Evolutionary conservation across 2,113 vertebrate genomes (phyloP), one percentile per base, ranked within the genome.

Genomic region (Gallinago jamesoni): DNA sequence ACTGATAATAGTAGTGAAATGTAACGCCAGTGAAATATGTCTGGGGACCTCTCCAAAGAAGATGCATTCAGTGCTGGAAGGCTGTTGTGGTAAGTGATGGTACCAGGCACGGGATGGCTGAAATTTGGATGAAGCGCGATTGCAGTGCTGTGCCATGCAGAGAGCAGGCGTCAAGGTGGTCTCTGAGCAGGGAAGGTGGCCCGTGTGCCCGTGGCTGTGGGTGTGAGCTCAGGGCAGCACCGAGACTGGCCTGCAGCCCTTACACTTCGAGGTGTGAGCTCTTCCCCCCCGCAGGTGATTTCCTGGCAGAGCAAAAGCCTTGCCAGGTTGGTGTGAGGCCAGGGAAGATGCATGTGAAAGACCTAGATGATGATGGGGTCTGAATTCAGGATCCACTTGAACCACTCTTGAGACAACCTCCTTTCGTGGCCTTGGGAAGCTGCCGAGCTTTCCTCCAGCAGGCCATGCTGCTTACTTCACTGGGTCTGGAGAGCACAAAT

Each of bases 101-200:
- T 7, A 55, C 43, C n/a, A 25, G 69, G 47, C 3, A 1, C 7
- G 10, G 55, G 10, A 27, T 2, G 20, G 45, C 52, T 30, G 31
- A 9, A 50, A 52, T 33, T 17, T 4, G 39, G 31, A 14, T 5
- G 8, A 33, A 43, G 50, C 73, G 15, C 2, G 9, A 14, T 14
- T 0, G 7, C 30, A 1, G 64, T 3, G 27, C 39, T 3, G 19
- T 39, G 55, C 41, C 3, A 8, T 6, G 57, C 3, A 1, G 67
- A 67, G 39, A 62, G 39, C 47, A 7, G n/a, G 43, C 16, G 5
- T 10, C 12, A 13, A 33, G 55, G 64, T 1, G 15, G 64, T 25
- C 53, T 17, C 43, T 5, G 13, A 14, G 64, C 28, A 62, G 55
- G 18, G 6, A n/a, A 27, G 5, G 39, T 12, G 27, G 48, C 3